Evolutionary conservation across 2,888 invertebrate genomes (phyloP).

Genomic region (Abscondita cerata): DNA sequence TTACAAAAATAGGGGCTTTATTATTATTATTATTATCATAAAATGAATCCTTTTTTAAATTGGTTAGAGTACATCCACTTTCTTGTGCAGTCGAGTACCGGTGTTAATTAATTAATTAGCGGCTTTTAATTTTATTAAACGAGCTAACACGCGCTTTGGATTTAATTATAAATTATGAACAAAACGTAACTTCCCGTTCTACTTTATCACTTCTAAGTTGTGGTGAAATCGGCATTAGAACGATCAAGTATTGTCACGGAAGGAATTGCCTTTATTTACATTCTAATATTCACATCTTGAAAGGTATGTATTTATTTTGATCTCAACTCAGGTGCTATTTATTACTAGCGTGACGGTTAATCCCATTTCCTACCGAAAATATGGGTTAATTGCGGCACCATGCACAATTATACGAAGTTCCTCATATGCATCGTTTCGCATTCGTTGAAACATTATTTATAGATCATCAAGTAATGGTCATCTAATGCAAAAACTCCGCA

Average conservation of each 20-base stretch:
- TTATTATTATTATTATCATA: neutral
- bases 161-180: neutral
- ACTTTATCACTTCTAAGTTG: neutral
- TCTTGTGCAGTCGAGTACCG: no score
- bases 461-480: slow-evolving; percentile 3
- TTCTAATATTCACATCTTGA: no score
- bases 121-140: neutral
- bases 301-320: no score
- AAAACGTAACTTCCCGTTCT: neutral
- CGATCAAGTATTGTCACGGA: no score
- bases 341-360: no score
- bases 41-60: neutral
- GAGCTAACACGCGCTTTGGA: neutral
- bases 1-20: slow-evolving; percentile 3
- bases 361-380: no score
- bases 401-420: slow-evolving; percentile 14
- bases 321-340: no score
- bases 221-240: neutral
- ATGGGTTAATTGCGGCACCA: no score
- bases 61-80: no score
- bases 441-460: slow-evolving; percentile 24
- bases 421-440: neutral
- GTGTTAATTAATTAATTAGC: neutral
- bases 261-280: no score
- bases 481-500: neutral